phyloP scores from a whole-genome alignment of 1,140 invertebrate species.

The Zaprionus nigranus region DNA sequence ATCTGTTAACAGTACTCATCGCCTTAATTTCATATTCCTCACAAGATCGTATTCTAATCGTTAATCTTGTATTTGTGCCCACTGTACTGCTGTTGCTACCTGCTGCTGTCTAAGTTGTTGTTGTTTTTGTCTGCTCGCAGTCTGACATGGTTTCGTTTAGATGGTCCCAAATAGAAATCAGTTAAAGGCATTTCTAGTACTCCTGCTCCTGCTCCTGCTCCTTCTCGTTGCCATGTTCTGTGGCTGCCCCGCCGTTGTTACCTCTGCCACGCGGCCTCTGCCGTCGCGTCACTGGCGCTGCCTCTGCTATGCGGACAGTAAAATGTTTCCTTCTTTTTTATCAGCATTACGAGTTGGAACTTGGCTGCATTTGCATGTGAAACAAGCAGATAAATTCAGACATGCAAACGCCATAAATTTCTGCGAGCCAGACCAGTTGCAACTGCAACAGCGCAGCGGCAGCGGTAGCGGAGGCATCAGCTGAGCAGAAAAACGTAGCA shows the following conservation, averaged over 20 bases:
- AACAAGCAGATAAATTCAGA: constrained; percentile 83
- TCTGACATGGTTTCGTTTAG: constrained; percentile 74
- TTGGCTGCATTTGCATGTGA: constrained; percentile 77
- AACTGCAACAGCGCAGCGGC: constrained; percentile 6
- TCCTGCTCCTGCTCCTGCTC: not conserved
- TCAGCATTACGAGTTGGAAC: constrained; percentile 77
- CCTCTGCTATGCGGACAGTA: constrained; percentile 35
- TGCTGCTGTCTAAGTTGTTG: not conserved
- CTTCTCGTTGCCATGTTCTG: constrained; percentile 59
- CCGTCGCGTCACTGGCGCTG: constrained; percentile 21
- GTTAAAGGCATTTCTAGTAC: constrained; percentile 65
- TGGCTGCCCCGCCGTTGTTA: constrained; percentile 5
- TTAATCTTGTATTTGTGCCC: not conserved
- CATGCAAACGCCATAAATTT: constrained; percentile 81
- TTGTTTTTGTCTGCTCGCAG: constrained; percentile 21
- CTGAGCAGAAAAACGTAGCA: constrained; percentile 36
- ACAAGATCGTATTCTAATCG: not conserved
- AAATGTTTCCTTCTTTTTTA: constrained; percentile 77
- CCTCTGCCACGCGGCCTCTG: not conserved
- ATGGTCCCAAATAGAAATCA: constrained; percentile 57
- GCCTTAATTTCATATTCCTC: not conserved
- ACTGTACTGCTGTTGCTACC: constrained; percentile 2
- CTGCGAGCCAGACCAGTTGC: constrained; percentile 30
- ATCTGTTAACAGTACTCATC: no score
- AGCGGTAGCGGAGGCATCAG: constrained; percentile 28